These are phyloP conservation scores for Myxocyprinus asiaticus DNA, from an alignment of 2,113 vertebrate species.

Conservation along the genomic window DNA sequence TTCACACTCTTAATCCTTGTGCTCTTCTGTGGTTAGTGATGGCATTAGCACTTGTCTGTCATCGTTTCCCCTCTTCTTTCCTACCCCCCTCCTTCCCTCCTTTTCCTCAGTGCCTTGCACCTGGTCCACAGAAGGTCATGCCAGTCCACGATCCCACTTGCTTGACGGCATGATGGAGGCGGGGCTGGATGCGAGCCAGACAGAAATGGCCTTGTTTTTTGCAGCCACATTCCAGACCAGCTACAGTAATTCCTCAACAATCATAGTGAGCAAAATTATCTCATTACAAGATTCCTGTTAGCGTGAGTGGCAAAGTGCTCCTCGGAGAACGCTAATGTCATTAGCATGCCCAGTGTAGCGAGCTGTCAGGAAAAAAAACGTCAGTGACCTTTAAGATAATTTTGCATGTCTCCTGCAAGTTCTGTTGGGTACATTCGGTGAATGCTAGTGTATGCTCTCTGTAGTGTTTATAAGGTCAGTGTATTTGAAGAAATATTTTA, in stretches of 20 bases:
- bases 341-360: conserved; percentile 40
- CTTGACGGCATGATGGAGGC: background rate
- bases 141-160: background rate
- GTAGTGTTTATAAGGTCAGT: conserved; percentile 40
- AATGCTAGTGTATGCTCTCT: conserved; percentile 31
- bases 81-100: too few relatives aligned
- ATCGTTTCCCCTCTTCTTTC: conserved; percentile 5
- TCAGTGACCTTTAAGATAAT: conserved; percentile 44
- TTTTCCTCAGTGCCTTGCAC: conserved; percentile 12
- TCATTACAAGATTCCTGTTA: conserved; percentile 13
- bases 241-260: conserved; percentile 9
- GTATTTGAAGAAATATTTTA: conserved; percentile 7
- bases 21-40: background rate
- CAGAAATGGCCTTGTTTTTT: conserved; percentile 6
- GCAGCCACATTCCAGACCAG: conserved; percentile 18
- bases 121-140: conserved; percentile 53
- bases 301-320: background rate
- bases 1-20: conserved; percentile 17
- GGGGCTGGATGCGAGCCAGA: background rate
- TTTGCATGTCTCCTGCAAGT: conserved; percentile 21
- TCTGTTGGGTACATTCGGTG: conserved; percentile 25
- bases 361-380: conserved; percentile 36
- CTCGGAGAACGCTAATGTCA: conserved; percentile 27
- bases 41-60: background rate
- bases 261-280: background rate